phyloP scores from a whole-genome alignment of 2,888 invertebrate genomes.

The Pseudolycoriella hygida region DNA sequence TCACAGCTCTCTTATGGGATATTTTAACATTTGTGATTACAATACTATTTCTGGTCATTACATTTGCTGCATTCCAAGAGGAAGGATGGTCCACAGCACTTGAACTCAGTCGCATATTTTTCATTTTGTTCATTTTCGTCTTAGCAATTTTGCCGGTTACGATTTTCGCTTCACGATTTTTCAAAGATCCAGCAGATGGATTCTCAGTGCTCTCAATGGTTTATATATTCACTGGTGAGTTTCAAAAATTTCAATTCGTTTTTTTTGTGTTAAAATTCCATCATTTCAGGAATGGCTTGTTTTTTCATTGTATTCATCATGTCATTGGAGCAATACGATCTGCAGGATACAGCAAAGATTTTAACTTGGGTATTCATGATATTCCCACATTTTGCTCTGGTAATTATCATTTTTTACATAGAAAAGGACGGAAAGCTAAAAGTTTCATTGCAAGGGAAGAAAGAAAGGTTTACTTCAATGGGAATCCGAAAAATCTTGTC shows the following conservation, averaged over 20 bases:
- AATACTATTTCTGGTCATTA: slow-evolving; percentile 41
- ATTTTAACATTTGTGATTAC: slow-evolving; percentile 43
- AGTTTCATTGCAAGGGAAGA: no score
- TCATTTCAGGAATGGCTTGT: slow-evolving; percentile 49
- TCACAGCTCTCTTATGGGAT: slow-evolving; percentile 39
- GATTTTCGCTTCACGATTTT: slow-evolving; percentile 44
- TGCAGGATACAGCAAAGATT: slow-evolving; percentile 35
- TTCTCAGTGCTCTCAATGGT: slow-evolving; percentile 50
- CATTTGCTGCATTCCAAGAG: slow-evolving; percentile 30
- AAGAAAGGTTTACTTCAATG: no score
- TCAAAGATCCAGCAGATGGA: slow-evolving; percentile 49
- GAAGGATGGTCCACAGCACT: slow-evolving; percentile 4
- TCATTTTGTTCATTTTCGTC: slow-evolving; percentile 43
- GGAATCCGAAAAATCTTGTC: no score
- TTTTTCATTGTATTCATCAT: slow-evolving; percentile 28
- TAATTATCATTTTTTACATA: no score
- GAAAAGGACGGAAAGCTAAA: no score
- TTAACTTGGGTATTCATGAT: slow-evolving; percentile 50
- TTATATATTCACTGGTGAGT: slow-evolving; percentile 45
- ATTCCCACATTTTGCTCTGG: slow-evolving; percentile 52
- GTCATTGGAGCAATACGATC: slow-evolving; percentile 36
- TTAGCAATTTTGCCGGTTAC: slow-evolving; percentile 49
- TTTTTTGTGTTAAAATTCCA: slow-evolving; percentile 21
- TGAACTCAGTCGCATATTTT: slow-evolving; percentile 34
- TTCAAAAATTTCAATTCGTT: slow-evolving; percentile 42